Evolutionary conservation across 2,888 invertebrate genomes (phyloP).

Genomic region (Meteorus cinctellus): DNA sequence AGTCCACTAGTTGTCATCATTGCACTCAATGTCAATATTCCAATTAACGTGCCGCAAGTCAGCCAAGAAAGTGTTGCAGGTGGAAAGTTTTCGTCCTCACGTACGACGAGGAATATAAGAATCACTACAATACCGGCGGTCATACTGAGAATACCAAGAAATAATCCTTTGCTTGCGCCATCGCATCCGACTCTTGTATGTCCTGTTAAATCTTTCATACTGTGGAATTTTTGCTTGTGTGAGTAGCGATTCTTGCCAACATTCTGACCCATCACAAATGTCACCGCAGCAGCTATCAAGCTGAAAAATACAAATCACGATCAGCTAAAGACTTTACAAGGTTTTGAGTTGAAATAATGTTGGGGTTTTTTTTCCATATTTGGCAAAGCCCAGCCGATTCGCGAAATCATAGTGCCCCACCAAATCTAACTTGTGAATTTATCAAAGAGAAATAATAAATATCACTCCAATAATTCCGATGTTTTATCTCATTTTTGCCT

Average conservation of each 20-base stretch:
- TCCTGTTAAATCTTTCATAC: conserved; percentile 63
- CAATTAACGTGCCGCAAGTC: conserved; percentile 73
- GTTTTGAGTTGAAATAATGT: too few relatives aligned
- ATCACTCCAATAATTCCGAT: too few relatives aligned
- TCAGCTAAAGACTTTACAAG: too few relatives aligned
- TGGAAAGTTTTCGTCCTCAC: conserved; percentile 74
- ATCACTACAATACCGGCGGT: conserved; percentile 75
- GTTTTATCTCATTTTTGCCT: neutral
- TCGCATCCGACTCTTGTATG: conserved; percentile 73
- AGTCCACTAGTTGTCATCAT: conserved; percentile 73
- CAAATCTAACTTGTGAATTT: too few relatives aligned
- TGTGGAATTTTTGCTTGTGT: conserved; percentile 66
- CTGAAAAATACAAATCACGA: conserved; percentile 61
- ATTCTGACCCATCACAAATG: conserved; percentile 76
- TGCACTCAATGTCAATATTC: conserved; percentile 71
- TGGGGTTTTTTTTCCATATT: too few relatives aligned
- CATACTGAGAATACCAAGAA: conserved; percentile 75
- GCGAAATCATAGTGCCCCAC: too few relatives aligned
- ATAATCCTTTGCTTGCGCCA: conserved; percentile 76
- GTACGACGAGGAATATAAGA: conserved; percentile 75
- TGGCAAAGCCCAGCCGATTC: too few relatives aligned
- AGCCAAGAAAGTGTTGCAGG: conserved; percentile 74
- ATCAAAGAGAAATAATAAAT: too few relatives aligned
- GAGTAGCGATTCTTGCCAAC: conserved; percentile 71
- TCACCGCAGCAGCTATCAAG: conserved; percentile 76